Evolutionary conservation across 2,797 vertebrate genomes (phyloP).

Genomic region (Heteromormyrus szaboi): DNA sequence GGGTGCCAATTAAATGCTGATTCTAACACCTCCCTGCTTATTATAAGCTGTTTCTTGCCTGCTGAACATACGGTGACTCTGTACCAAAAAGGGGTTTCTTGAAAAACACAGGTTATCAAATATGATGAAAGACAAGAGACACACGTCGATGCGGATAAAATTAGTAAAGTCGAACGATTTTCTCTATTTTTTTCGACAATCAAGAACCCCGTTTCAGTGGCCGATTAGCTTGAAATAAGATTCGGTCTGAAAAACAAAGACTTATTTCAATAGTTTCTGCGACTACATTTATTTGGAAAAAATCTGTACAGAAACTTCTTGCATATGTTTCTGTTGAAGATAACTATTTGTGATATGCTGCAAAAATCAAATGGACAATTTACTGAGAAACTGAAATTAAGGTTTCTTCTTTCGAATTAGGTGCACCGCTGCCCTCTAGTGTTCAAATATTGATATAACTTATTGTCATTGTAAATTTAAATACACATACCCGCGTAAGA

Average conservation of each 20-base stretch:
- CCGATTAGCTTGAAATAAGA: neutral
- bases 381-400: neutral
- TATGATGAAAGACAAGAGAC: neutral
- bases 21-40: neutral
- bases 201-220: neutral
- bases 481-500: neutral
- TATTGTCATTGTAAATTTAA: neutral
- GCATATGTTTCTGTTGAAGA: neutral
- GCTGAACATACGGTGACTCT: neutral
- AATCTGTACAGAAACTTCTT: neutral
- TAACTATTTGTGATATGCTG: neutral
- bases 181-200: neutral
- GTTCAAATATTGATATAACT: neutral
- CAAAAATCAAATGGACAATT: neutral
- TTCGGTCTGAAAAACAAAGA: neutral
- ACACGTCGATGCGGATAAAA: neutral
- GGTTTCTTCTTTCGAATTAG: neutral
- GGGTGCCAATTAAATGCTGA: neutral
- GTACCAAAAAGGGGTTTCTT: neutral
- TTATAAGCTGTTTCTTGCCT: neutral
- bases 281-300: neutral
- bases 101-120: slow-evolving; percentile 3
- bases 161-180: neutral
- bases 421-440: neutral
- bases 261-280: neutral